A percentile compares a stretch with the other conserved stretches of the same genome.
Conservation (phyloP, 2,797 vertebrate genomes). For the Esox masquinongy region DNA sequence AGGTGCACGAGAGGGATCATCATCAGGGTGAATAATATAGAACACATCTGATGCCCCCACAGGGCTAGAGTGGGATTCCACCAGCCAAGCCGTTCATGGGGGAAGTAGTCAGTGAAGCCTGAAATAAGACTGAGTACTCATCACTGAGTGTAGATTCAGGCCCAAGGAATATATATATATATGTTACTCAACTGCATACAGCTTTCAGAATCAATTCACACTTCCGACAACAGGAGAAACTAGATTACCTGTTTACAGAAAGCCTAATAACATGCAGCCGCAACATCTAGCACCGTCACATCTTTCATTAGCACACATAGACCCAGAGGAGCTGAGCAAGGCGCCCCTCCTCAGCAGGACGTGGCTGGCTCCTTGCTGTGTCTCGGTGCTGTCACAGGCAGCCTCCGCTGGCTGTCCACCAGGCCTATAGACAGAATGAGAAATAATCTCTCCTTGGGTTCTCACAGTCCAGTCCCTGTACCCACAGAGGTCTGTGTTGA, state of each 20-base stretch:
- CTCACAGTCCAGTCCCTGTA: neutral
- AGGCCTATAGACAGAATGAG: neutral
- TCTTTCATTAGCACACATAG: neutral
- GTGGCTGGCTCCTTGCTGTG: neutral
- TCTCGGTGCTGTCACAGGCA: neutral
- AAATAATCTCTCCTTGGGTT: neutral
- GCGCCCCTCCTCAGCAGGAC: neutral
- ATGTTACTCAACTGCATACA: neutral
- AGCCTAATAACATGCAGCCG: neutral
- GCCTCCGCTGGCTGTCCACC: neutral
- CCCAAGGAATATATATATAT: neutral
- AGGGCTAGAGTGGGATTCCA: neutral
- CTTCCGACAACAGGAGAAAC: neutral
- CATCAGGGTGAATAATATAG: slow-evolving; percentile 1
- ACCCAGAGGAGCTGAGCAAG: neutral
- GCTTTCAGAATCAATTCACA: neutral
- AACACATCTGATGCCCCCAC: neutral
- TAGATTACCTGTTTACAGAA: neutral
- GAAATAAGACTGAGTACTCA: neutral
- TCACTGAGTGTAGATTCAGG: neutral
- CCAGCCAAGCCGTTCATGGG: neutral
- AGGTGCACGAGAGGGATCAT: neutral
- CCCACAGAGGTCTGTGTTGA: slow-evolving; percentile 10
- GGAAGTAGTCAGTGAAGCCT: neutral
- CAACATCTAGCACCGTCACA: neutral